These are phyloP conservation scores for Arge pagana DNA, from an alignment of 2,888 invertebrate genomes.

Conservation along the genomic window DNA sequence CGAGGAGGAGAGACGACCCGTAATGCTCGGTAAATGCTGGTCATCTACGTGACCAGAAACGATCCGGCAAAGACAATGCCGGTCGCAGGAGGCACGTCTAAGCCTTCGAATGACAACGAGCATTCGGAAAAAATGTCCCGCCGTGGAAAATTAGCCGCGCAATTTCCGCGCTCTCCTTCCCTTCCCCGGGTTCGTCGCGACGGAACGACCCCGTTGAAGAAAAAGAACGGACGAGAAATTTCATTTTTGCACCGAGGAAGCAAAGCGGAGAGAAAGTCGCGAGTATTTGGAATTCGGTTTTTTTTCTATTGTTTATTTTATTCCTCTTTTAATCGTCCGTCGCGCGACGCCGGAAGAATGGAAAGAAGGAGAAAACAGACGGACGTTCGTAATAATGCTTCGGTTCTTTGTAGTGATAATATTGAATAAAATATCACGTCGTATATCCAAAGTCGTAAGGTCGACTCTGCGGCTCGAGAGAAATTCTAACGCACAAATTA, in stretches of 20 bases:
- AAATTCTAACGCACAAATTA: slow-evolving; percentile 22
- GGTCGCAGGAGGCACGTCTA: slow-evolving; percentile 11
- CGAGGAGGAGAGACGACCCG: slow-evolving; percentile 26
- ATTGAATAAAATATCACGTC: slow-evolving; percentile 12
- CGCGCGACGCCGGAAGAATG: neutral
- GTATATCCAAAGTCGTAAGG: neutral
- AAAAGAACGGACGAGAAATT: too few relatives aligned
- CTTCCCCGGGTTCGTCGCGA: slow-evolving; percentile 5
- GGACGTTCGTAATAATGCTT: too few relatives aligned
- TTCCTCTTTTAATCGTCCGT: neutral
- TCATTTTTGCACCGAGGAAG: too few relatives aligned
- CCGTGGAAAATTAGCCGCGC: too few relatives aligned
- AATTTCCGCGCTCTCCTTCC: neutral
- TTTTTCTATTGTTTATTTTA: neutral
- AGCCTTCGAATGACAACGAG: too few relatives aligned
- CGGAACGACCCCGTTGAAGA: slow-evolving; percentile 24
- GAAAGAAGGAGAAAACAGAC: too few relatives aligned
- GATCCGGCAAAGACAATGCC: too few relatives aligned
- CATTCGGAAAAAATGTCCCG: too few relatives aligned
- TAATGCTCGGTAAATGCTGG: slow-evolving; percentile 37
- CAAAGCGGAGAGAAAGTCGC: neutral
- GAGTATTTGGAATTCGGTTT: neutral
- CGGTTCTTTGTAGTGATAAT: too few relatives aligned
- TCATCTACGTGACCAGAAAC: slow-evolving; percentile 36
- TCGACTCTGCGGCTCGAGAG: slow-evolving; percentile 3